These are phyloP conservation scores for Hemichromis elongatus DNA, from an alignment of 2,113 vertebrate species.

Conservation along the genomic window DNA sequence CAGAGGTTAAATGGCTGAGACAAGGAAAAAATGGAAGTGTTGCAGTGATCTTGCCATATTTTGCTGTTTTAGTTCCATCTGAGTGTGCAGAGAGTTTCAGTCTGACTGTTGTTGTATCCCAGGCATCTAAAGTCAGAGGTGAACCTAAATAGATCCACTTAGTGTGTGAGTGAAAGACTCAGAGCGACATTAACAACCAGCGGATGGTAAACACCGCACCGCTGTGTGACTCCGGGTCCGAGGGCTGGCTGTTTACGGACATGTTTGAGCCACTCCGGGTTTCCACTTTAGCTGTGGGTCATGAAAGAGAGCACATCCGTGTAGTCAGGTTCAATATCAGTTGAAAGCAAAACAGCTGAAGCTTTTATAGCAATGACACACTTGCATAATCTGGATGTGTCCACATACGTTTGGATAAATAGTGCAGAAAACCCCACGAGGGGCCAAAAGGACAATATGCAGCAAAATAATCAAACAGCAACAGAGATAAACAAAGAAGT, in stretches of 20 bases:
- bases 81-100: background rate
- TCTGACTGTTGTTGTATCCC: background rate
- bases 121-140: background rate
- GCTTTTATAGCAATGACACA: background rate
- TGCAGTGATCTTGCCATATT: background rate
- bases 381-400: background rate
- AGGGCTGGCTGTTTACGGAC: background rate
- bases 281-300: background rate
- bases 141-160: background rate
- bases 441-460: background rate
- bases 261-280: background rate
- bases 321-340: background rate
- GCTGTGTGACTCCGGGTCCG: background rate
- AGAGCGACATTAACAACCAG: background rate
- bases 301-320: background rate
- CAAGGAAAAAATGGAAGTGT: background rate
- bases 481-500: background rate
- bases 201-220: slow-evolving; percentile 13
- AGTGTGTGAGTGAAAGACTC: background rate
- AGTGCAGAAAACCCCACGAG: background rate
- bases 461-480: background rate
- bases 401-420: background rate
- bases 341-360: background rate
- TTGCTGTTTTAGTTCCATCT: background rate
- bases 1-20: background rate